Base-by-base conservation (phyloP, 2,797 vertebrate genomes). In the Siniperca undulata region DNA sequence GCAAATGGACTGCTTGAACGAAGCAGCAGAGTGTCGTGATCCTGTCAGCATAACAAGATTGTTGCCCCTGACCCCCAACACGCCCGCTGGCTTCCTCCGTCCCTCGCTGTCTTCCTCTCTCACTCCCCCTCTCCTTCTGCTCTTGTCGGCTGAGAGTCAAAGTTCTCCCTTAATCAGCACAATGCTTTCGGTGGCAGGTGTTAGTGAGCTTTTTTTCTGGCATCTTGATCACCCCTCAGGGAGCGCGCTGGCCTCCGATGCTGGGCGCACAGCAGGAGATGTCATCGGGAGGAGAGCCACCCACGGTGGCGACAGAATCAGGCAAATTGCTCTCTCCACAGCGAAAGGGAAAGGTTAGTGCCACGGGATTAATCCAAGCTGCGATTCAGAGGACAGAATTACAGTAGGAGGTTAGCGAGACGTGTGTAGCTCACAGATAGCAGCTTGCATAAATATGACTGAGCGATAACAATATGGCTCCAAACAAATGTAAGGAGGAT, bases 131-230 rank as follows among this genome's bases (percentile, higher is more conserved):
- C 87, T 89, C 84, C 80, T 88, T 88, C 88, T 94, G 86, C 91
- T 90, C 84, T 78, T 78, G 87, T 81, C 73, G 60, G 87, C 89
- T 1, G 58, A 83, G 91, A 89, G 92, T 94, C 92, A 96, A 95
- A 93, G 66, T 89, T 86, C 78, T 80, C 86, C 88, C 95, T 93
- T 94, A 95, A 94, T 95, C 83, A 93, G 94, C 95, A 93, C 91
- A 95, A 91, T 93, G 94, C 90, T 92, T 91, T 88, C 50, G 75
- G 82, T 87, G 94, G 87, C 94, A 96, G 93, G 94, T 95, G 93
- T 95, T 95, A 61, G 71, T 72, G 85, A 77, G 87, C 92, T 92
- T 86, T 91, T 48, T 90, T 88, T 52, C 76, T 90, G 86, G 83
- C 86, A 89, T 91, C 93, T 88, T 88, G 83, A 92, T 95, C 92